phyloP scores from a whole-genome alignment of 2,113 vertebrate genomes.

The Datnioides undecimradiatus region DNA sequence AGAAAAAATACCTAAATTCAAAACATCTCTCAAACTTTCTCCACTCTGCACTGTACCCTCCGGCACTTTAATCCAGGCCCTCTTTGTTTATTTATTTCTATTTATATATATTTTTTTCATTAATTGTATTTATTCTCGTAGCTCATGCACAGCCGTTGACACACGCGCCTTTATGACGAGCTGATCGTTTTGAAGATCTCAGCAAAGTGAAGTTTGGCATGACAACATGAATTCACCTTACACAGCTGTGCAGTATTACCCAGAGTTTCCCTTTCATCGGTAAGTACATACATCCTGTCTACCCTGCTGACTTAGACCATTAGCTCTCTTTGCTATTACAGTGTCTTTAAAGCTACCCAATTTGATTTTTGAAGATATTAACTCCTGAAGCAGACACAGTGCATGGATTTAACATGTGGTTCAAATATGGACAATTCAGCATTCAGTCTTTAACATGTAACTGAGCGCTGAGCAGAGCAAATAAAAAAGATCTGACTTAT shows the following conservation, averaged over 20 bases:
- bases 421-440: neutral
- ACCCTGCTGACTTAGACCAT: neutral
- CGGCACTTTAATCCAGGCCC: conserved; percentile 88
- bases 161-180: conserved; percentile 81
- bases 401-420: neutral
- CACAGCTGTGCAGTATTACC: conserved; percentile 90
- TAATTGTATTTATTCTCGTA: conserved; percentile 51
- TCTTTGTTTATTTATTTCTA: conserved; percentile 70
- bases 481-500: neutral
- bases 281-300: conserved; percentile 84
- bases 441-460: neutral
- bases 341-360: neutral
- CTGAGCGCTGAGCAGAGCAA: neutral
- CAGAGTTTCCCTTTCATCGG: conserved; percentile 94
- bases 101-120: conserved; percentile 58
- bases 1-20: conserved; percentile 88
- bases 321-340: neutral
- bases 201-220: conserved; percentile 73
- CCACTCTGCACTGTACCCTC: conserved; percentile 92
- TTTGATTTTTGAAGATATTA: neutral
- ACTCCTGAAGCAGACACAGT: neutral
- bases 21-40: conserved; percentile 89
- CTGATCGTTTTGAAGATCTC: conserved; percentile 71
- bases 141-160: conserved; percentile 60
- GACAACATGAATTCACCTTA: conserved; percentile 93